These are phyloP conservation scores for Eudyptes chrysolophus DNA, from an alignment of 2,113 vertebrate species.

Conservation along the genomic window DNA sequence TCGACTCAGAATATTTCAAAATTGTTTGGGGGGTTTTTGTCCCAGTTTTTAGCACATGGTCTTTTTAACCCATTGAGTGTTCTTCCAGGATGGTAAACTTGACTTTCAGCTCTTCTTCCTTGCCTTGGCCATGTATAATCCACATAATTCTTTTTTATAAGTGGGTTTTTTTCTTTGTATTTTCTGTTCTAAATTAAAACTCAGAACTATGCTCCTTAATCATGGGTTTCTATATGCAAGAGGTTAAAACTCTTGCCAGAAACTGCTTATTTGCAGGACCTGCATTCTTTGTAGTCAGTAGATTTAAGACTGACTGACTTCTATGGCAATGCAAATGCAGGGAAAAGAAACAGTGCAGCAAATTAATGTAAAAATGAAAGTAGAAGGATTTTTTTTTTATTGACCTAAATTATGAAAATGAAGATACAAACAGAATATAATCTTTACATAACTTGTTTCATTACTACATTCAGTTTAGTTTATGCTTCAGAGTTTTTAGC, in stretches of 20 bases:
- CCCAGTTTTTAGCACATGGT: neutral
- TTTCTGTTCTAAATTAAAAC: neutral
- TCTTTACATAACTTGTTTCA: neutral
- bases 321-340: neutral
- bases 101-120: neutral
- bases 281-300: neutral
- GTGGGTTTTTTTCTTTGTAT: neutral
- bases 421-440: neutral
- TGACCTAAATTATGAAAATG: neutral
- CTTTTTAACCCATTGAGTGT: neutral
- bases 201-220: neutral
- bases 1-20: neutral
- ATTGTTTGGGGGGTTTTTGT: rapidly evolving
- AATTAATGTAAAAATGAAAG: neutral
- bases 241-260: neutral
- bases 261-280: neutral
- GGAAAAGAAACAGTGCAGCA: neutral
- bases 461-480: neutral
- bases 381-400: neutral
- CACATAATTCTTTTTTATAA: neutral
- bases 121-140: neutral
- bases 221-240: neutral
- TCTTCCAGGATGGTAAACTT: neutral
- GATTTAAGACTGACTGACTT: neutral
- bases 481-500: neutral